Conservation (phyloP, 1,140 invertebrate species). For the Drosophila ironensis region DNA sequence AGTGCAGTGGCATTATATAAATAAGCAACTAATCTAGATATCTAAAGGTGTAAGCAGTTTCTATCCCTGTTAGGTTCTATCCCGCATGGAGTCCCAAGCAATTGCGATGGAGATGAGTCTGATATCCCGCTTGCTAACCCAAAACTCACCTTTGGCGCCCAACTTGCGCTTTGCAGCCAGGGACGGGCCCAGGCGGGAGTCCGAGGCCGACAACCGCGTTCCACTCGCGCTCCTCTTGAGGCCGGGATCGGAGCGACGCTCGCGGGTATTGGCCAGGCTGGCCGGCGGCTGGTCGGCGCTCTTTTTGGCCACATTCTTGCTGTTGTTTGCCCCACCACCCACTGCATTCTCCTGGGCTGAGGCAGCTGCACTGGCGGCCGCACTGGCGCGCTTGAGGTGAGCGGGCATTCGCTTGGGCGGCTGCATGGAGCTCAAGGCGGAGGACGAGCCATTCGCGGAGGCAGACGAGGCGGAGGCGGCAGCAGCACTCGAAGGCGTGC, state of each 20-base stretch:
- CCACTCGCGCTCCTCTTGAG: slow-evolving; percentile 45
- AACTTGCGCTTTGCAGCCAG: slow-evolving; percentile 53
- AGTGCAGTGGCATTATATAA: too few species aligned
- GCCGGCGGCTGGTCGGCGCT: slow-evolving; percentile 57
- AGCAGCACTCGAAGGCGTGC: slow-evolving; percentile 14
- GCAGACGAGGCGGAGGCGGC: slow-evolving; percentile 27
- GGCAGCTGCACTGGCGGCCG: slow-evolving; percentile 14
- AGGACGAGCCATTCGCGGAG: slow-evolving; percentile 12
- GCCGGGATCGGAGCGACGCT: slow-evolving; percentile 58
- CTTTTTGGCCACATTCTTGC: slow-evolving; percentile 70
- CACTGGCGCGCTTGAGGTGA: slow-evolving; percentile 53
- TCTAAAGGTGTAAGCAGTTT: too few species aligned
- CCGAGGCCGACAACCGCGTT: slow-evolving; percentile 22
- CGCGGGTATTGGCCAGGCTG: slow-evolving; percentile 49
- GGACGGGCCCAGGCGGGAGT: not conserved
- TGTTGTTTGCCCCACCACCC: slow-evolving; percentile 30
- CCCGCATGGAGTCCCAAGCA: too few species aligned
- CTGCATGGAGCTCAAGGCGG: slow-evolving; percentile 44
- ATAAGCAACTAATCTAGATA: slow-evolving; percentile 12
- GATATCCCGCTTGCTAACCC: not conserved
- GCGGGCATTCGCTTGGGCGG: slow-evolving; percentile 70
- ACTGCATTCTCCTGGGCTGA: slow-evolving; percentile 16
- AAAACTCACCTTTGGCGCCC: slow-evolving; percentile 52
- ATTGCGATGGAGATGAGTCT: slow-evolving; percentile 19
- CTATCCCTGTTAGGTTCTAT: too few species aligned